Conservation (phyloP, 37 sponge, comb jelly and placozoan genomes). For the Tethya wilhelma region DNA sequence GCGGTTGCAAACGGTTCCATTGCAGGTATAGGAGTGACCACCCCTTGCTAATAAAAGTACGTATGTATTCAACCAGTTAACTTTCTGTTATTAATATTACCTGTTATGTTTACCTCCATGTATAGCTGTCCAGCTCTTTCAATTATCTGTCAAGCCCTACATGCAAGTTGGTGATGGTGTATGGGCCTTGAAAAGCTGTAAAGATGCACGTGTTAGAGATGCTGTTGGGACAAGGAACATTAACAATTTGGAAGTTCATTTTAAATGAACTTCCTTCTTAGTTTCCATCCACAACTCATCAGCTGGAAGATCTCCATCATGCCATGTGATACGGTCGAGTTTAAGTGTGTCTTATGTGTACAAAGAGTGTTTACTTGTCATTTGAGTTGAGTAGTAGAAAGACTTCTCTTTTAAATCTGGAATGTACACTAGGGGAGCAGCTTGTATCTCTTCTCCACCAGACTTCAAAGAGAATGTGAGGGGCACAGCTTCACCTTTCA, state of each 20-base stretch:
- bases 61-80: too few relatives aligned
- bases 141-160: slow-evolving; percentile 26
- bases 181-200: slow-evolving; percentile 15
- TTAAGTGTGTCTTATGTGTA: too few relatives aligned
- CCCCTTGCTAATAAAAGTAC: too few relatives aligned
- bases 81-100: neutral
- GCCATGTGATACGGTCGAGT: too few relatives aligned
- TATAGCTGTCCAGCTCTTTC: neutral
- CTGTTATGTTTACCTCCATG: slow-evolving; percentile 29
- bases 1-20: too few relatives aligned
- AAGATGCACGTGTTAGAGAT: slow-evolving; percentile 40
- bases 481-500: slow-evolving; percentile 1
- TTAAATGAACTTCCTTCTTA: too few relatives aligned
- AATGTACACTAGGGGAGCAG: slow-evolving; percentile 38
- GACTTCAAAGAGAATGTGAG: slow-evolving; percentile 3
- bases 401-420: slow-evolving; percentile 5
- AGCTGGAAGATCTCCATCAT: too few relatives aligned
- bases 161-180: slow-evolving; percentile 40
- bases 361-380: too few relatives aligned
- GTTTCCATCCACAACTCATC: too few relatives aligned
- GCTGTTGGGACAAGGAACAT: slow-evolving; percentile 28
- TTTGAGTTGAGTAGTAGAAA: too few relatives aligned
- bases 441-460: slow-evolving; percentile 14
- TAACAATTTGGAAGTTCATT: too few relatives aligned
- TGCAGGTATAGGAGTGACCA: too few relatives aligned